Base-by-base conservation (phyloP, 2,888 invertebrate genomes). In the Linhomoeus sp. region DNA sequence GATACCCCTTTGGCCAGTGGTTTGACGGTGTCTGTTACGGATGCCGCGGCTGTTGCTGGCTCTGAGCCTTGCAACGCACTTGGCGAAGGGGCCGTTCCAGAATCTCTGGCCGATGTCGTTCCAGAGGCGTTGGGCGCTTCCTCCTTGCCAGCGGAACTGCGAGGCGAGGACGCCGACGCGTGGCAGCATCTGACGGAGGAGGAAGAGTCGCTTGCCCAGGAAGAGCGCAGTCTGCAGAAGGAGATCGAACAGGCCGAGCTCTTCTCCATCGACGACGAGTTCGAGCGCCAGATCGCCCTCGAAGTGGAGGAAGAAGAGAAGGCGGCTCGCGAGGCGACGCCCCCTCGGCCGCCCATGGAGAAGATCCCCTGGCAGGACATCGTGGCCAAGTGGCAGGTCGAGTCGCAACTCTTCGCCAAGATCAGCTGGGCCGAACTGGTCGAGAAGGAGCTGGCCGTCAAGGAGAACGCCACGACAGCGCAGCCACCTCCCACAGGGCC, bases 201-300 rank as follows among this genome's bases (percentile, higher is more conserved):
- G 56, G 54, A 73, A 43, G 67, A 70, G 50, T 66, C 67, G 7
- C 68, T 71, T 37, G 69, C 71, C 15, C 58, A 67, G 41, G 75
- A 76, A 56, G 77, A 76, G 56, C 73, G 74, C 55, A 67, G 66
- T 29, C 71, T 75, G 57, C 67, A 72, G 50, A 68, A 76, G 60
- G 77, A 77, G 58, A 71, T 74, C 39, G 75, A 39, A 68, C n/a
- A n/a, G 56, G 49, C 49, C 19, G 55, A 56, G 43, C 33, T 55
- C 35, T 51, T 55, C 46, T 80, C 63, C 26, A 58, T 64, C 23
- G 66, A 59, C 41, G 56, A 52, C 1, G 59, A 64, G 49, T 53
- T 61, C 38, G 60, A 62, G 22, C 39, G 54, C 23, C 56, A 55
- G 39, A 56, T 55, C 20, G 58, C 58, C 37, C 49, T 50, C 5